phyloP scores from a whole-genome alignment of 2,797 vertebrate species.

The Hemitrygon akajei region DNA sequence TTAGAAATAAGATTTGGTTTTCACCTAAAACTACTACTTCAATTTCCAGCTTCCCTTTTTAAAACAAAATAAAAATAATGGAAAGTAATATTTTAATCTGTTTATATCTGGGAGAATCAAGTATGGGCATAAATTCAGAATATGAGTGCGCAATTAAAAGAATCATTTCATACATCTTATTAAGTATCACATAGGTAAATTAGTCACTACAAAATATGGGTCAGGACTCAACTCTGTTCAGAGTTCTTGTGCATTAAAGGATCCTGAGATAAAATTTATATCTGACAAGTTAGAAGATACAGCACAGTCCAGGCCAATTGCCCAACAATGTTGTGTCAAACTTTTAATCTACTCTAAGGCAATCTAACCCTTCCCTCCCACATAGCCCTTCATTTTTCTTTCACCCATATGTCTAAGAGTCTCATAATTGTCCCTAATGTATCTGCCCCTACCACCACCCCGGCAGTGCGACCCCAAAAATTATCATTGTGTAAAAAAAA shows the following conservation, averaged over 20 bases:
- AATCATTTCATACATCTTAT: too few species aligned
- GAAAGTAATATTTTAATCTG: background rate
- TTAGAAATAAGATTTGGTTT: background rate
- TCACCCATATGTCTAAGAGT: too few species aligned
- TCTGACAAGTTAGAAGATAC: background rate
- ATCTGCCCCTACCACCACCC: too few species aligned
- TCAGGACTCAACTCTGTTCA: background rate
- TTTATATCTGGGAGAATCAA: background rate
- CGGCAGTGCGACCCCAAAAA: too few species aligned
- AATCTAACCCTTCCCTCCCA: too few species aligned
- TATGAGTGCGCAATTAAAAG: background rate
- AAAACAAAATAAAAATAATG: background rate
- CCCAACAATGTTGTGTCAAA: too few species aligned
- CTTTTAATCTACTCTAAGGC: too few species aligned
- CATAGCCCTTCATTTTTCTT: too few species aligned
- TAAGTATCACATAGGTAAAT: background rate
- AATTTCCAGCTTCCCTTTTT: background rate
- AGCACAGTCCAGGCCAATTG: too few species aligned
- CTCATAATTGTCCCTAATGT: too few species aligned
- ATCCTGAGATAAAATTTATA: background rate
- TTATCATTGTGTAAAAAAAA: too few species aligned
- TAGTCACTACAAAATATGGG: background rate
- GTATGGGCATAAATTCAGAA: background rate
- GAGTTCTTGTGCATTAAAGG: background rate
- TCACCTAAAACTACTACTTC: too few species aligned